Percentiles rank a stretch among this genome's conserved stretches.
Conservation (phyloP, 1,140 invertebrate species). For the Alviniconcha marisindica region DNA sequence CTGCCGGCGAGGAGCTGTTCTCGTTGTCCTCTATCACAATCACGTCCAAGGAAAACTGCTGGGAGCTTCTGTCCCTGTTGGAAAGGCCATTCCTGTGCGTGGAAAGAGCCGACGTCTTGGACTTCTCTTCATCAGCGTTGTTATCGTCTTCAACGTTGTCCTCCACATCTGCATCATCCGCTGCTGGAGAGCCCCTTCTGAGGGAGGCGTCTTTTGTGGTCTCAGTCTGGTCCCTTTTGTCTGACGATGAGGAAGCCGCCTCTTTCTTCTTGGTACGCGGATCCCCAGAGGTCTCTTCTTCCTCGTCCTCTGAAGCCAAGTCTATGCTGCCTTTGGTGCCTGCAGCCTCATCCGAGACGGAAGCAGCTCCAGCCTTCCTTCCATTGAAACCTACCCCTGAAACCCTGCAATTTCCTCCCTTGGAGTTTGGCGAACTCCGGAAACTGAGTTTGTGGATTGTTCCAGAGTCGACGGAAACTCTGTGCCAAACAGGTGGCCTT, state of each 20-base stretch:
- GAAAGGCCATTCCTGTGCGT: too few species aligned
- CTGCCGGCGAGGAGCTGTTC: not conserved
- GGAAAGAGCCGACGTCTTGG: too few species aligned
- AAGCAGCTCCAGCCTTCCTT: too few species aligned
- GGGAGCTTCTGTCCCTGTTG: too few species aligned
- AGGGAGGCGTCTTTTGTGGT: too few species aligned
- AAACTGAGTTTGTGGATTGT: not conserved
- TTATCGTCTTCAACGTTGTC: constrained; percentile 1
- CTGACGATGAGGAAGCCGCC: too few species aligned
- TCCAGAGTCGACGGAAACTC: not conserved
- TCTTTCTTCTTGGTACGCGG: not conserved
- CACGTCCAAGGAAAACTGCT: not conserved
- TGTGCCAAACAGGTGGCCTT: not conserved
- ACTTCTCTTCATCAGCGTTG: not conserved
- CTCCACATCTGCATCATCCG: not conserved
- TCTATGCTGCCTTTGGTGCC: not conserved
- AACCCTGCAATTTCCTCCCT: too few species aligned
- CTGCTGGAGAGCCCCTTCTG: not conserved
- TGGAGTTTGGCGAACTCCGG: not conserved
- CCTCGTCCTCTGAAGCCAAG: not conserved
- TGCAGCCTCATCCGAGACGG: too few species aligned
- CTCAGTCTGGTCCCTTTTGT: too few species aligned
- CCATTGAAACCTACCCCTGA: too few species aligned
- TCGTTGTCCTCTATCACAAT: not conserved
- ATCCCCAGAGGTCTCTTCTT: not conserved